A percentile compares a stretch with the other conserved stretches of the same genome.
phyloP scores from a whole-genome alignment of 2,888 invertebrate genomes.

The Caenorhabditis sulstoni region DNA sequence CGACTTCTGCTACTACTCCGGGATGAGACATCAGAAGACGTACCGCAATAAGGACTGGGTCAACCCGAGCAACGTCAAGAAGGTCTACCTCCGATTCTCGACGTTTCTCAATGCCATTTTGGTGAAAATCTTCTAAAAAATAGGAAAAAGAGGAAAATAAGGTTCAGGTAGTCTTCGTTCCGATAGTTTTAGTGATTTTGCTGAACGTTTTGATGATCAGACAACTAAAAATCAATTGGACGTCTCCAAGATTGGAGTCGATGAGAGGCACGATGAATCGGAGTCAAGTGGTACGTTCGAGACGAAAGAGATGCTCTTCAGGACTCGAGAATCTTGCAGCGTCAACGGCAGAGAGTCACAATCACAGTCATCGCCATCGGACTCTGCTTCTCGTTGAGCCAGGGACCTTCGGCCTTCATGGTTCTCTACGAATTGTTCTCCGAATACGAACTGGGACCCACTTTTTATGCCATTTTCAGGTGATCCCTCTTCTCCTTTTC shows the following conservation, averaged over 20 bases:
- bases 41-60: constrained; percentile 60
- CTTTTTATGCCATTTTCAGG: constrained; percentile 67
- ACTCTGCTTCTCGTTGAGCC: constrained; percentile 77
- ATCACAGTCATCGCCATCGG: constrained; percentile 78
- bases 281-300: constrained; percentile 55
- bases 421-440: constrained; percentile 75
- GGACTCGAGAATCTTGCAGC: constrained; percentile 30
- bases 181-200: constrained; percentile 74
- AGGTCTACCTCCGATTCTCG: constrained; percentile 66
- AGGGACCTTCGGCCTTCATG: constrained; percentile 80
- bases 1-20: constrained; percentile 76
- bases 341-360: constrained; percentile 71
- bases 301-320: not conserved
- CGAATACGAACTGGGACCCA: constrained; percentile 63
- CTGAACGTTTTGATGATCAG: constrained; percentile 76
- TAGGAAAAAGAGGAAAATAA: not conserved
- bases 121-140: constrained; percentile 20
- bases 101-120: constrained; percentile 69
- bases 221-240: constrained; percentile 67
- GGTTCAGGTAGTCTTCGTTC: constrained; percentile 74
- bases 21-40: constrained; percentile 61
- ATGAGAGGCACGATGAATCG: constrained; percentile 59
- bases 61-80: constrained; percentile 62
- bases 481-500: not conserved
- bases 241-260: constrained; percentile 57